Evolutionary conservation across 2,113 vertebrate genomes (phyloP).

Genomic region (Rutilus rutilus): DNA sequence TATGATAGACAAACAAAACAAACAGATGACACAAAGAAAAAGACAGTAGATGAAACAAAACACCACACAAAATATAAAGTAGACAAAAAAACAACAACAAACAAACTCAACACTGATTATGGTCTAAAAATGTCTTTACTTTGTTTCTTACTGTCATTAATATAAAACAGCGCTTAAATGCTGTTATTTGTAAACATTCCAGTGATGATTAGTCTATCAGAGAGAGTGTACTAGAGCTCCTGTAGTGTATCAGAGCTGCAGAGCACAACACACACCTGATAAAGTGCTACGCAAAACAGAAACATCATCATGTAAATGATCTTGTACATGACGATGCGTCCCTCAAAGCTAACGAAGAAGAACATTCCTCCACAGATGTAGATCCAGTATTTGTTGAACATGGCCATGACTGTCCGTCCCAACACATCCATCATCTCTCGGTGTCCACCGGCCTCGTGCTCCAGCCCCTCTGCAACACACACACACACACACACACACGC

Average conservation of each 20-base stretch:
- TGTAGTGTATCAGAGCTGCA: not conserved
- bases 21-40: too few species aligned
- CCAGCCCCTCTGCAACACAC: constrained; percentile 59
- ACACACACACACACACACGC: constrained; percentile 3
- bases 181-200: not conserved
- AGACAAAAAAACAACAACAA: too few species aligned
- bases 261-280: constrained; percentile 81
- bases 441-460: constrained; percentile 71
- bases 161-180: too few species aligned
- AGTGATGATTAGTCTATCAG: not conserved
- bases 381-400: constrained; percentile 98
- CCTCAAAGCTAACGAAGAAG: constrained; percentile 97
- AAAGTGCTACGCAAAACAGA: constrained; percentile 92
- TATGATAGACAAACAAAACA: too few species aligned
- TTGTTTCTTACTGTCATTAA: not conserved
- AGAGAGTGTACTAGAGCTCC: not conserved
- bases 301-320: constrained; percentile 99
- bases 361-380: constrained; percentile 97
- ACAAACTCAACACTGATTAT: not conserved
- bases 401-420: constrained; percentile 87
- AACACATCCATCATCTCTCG: constrained; percentile 89
- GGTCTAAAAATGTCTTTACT: not conserved
- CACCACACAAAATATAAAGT: not conserved
- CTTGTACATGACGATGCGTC: constrained; percentile 95
- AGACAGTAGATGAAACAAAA: not conserved